A percentile compares a stretch with the other conserved stretches of the same genome.
phyloP scores from a whole-genome alignment of 2,888 invertebrate genomes.

The Ectobius pallidus region DNA sequence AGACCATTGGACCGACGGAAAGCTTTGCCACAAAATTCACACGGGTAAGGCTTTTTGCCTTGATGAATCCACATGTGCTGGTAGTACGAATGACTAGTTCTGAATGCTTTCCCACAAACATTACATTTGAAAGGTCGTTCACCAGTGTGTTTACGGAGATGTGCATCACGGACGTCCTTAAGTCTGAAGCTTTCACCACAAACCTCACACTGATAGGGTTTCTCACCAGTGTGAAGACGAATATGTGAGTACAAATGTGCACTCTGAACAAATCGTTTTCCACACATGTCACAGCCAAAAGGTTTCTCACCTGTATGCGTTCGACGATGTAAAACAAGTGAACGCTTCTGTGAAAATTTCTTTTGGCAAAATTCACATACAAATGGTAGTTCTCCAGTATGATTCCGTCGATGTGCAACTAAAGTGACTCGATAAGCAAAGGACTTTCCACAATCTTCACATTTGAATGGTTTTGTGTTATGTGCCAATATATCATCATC shows the following conservation, averaged over 20 bases:
- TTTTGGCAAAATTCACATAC: conserved; percentile 42
- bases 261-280: conserved; percentile 41
- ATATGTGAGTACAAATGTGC: conserved; percentile 42
- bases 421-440: conserved; percentile 61
- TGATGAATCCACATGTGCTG: conserved; percentile 70
- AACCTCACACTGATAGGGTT: conserved; percentile 39
- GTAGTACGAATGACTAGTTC: conserved; percentile 69
- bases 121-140: conserved; percentile 51
- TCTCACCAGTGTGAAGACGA: conserved; percentile 43
- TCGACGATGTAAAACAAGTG: conserved; percentile 40
- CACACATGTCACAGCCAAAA: conserved; percentile 39
- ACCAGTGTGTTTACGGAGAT: conserved; percentile 51
- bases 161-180: conserved; percentile 47
- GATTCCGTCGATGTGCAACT: conserved; percentile 55
- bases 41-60: conserved; percentile 59
- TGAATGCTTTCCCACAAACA: conserved; percentile 52
- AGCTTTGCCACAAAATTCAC: conserved; percentile 66
- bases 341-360: conserved; percentile 41
- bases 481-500: conserved; percentile 18
- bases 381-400: conserved; percentile 52
- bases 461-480: conserved; percentile 36
- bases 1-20: conserved; percentile 69
- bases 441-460: conserved; percentile 58
- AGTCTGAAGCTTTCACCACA: conserved; percentile 38
- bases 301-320: conserved; percentile 43